Evolutionary conservation across 1,140 invertebrate genomes (phyloP).

Genomic region (Polyergus mexicanus): DNA sequence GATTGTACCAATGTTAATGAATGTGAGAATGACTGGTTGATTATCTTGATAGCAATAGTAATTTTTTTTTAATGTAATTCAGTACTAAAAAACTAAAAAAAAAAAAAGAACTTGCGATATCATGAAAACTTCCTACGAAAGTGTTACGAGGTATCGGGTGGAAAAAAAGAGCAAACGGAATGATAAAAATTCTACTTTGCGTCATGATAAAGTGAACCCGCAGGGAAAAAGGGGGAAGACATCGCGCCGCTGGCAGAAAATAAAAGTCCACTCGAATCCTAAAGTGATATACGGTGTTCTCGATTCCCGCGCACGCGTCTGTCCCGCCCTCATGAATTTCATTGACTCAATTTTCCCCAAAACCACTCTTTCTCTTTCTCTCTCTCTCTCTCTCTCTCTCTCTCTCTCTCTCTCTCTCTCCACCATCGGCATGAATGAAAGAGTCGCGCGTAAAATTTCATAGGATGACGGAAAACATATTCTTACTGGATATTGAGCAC

Average conservation of each 20-base stretch:
- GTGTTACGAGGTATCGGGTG: not conserved
- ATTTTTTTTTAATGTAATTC: not conserved
- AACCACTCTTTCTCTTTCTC: constrained; percentile 4
- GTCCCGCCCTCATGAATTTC: constrained; percentile 79
- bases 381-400: too few relatives aligned
- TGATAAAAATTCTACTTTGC: constrained; percentile 49
- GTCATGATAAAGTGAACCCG: constrained; percentile 61
- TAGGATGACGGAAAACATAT: not conserved
- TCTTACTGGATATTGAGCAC: not conserved
- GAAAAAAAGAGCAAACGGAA: constrained; percentile 17
- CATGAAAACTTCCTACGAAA: constrained; percentile 1
- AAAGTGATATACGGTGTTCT: constrained; percentile 77
- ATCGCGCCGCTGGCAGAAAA: constrained; percentile 54
- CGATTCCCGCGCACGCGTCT: constrained; percentile 65
- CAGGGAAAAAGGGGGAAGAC: constrained; percentile 42
- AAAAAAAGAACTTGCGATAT: not conserved
- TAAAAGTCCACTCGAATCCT: constrained; percentile 81
- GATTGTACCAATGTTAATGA: not conserved
- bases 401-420: not conserved
- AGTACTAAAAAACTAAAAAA: too few relatives aligned
- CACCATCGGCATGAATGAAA: constrained; percentile 29
- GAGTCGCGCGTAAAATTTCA: constrained; percentile 10
- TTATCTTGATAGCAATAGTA: not conserved
- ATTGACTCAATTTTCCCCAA: constrained; percentile 57
- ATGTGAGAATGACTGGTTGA: not conserved